Evolutionary conservation across 2,888 invertebrate species (phyloP), one percentile per base, ranked within the genome.

Genomic region (Petrophora chlorosata): DNA sequence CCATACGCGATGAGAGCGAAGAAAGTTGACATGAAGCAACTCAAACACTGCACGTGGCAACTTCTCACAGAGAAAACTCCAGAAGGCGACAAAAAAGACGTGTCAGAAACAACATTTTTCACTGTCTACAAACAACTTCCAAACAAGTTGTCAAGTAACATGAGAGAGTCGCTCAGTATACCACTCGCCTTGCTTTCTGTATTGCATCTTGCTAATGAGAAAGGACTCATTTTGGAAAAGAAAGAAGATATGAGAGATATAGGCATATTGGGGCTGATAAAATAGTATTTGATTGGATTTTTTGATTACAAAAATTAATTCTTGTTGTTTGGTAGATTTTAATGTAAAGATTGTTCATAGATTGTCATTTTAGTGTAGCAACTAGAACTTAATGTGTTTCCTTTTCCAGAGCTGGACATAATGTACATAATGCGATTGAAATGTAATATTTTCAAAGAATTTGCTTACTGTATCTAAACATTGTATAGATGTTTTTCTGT

Each of bases 161-260:
- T 95, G 92, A 86, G 92, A 0, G 94, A 94, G 36, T 94, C 96
- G 14, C 87, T 97, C 38, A 95, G 95, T 70, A 92, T 94, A 15
- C 94, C 96, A 0, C 91, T 97, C 41, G 95, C 96, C 0, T 94
- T 97, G 76, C 93, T 96, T 14, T 95, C 96, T 0, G 87, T 97
- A 10, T 85, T 97, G 3, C 97, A 97, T 88, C 85, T 97, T 63
- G 95, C 96, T 2, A 97, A 97, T 74, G 97, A 97, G 73, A 93
- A 94, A 65, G 92, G 91, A 23, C 80, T 95, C 0, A 71, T 92
- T 23, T 71, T 94, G 14, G 84, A 90, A 59, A 91, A 91, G 42
- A 79, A 80, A 7, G 73, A 85, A 0, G 87, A 92, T 55, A 70
- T 92, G 2, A 82, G 88, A 46, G 92, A 94, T 73, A 91, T 94